Evolutionary conservation across 2,113 vertebrate species (phyloP).

Genomic region (Mustela nigripes): DNA sequence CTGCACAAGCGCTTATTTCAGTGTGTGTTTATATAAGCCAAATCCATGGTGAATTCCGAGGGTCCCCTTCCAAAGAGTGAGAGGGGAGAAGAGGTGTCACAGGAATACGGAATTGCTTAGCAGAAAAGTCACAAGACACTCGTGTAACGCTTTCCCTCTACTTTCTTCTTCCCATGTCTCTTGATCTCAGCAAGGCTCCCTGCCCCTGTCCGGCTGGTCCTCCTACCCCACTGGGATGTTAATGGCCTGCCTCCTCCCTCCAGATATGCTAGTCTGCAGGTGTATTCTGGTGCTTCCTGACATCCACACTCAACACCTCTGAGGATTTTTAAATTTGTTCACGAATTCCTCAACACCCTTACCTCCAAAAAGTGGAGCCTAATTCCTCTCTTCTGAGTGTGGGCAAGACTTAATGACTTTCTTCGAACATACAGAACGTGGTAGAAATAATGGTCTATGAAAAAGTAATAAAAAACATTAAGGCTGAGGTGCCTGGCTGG

Average conservation of each 20-base stretch:
- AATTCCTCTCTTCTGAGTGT: neutral
- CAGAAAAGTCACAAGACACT: neutral
- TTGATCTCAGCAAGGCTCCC: neutral
- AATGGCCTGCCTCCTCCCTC: neutral
- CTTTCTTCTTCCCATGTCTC: neutral
- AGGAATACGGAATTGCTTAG: neutral
- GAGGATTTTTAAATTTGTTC: neutral
- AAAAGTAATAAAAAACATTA: neutral
- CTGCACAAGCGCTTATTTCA: neutral
- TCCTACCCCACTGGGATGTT: neutral
- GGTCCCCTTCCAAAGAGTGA: neutral
- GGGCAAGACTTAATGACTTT: neutral
- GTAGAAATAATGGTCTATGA: neutral
- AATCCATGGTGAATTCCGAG: neutral
- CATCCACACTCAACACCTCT: neutral
- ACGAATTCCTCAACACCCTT: neutral
- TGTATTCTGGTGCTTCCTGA: neutral
- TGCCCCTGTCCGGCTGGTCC: neutral
- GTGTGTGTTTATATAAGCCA: neutral
- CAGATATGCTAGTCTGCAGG: neutral
- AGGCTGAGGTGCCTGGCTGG: neutral
- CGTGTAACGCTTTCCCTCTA: neutral
- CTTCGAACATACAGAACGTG: neutral
- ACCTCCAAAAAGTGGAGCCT: neutral
- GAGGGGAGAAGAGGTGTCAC: neutral